Base-by-base conservation (phyloP, 2,113 vertebrate species). In the Chlorodrepanis virens region DNA sequence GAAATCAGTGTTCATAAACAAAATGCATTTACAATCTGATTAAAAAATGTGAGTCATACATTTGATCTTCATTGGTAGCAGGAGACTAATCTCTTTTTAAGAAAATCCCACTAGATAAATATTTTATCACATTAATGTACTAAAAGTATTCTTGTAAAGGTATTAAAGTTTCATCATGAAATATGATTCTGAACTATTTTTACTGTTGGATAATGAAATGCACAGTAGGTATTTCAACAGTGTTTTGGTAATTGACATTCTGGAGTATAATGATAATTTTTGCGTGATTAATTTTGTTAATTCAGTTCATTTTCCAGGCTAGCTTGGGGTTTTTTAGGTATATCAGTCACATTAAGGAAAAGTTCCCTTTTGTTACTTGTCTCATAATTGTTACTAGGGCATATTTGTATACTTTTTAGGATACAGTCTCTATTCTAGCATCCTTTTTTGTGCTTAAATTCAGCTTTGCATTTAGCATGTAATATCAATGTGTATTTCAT, bases 161-260 rank as follows among this genome's bases (percentile, higher is more conserved):
- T 65, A 77, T 90, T 91, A 61, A 87, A 61, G 24, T 93, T 84
- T 85, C 45, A 74, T 70, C 4, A 74, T 68, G 53, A 95, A 78
- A 59, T 89, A 72, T 23, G 54, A 74, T 69, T 94, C 53, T 70
- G 50, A 87, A 74, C 50, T 80, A 29, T 85, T 95, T 96, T 94
- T 87, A 52, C 45, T 70, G n/a, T 29, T 16, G 79, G 42, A 28
- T 81, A 91, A 79, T 56, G 21, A 35, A 87, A 90, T 42, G 37
- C 11, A 65, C 23, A 42, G 24, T n/a, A 47, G 24, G 64, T 17
- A 53, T 14, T 93, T 91, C 21, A 82, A 9, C 11, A 29, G 24
- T 82, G 37, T 84, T 87, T 91, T 85, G 44, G 5, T 76, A 96
- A 87, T 53, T 71, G n/a, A 23, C 10, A 17, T 80, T 90, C n/a